Evolutionary conservation across 2,797 vertebrate genomes (phyloP).

Genomic region (Pygocentrus nattereri): DNA sequence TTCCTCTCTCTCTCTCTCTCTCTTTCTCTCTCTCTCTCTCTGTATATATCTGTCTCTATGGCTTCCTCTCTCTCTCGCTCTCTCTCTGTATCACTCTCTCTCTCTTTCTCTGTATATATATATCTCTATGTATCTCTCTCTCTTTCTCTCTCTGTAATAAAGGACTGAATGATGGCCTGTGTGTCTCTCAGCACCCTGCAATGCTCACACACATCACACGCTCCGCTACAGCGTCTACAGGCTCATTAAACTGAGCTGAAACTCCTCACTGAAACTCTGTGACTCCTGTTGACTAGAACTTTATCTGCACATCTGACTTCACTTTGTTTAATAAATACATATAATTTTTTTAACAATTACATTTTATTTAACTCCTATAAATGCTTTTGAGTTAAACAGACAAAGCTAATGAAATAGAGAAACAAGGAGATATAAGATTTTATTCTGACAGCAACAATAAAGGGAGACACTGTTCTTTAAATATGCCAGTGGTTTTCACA

Average conservation of each 20-base stretch:
- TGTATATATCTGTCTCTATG: background rate
- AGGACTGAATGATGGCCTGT: conserved; percentile 55
- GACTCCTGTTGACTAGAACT: conserved; percentile 14
- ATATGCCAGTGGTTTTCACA: too few relatives aligned
- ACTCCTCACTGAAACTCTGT: background rate
- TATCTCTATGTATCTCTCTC: background rate
- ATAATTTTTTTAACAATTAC: too few relatives aligned
- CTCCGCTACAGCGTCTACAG: conserved; percentile 44
- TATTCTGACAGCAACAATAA: too few relatives aligned
- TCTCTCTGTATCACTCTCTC: conserved; percentile 32
- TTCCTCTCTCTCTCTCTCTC: background rate
- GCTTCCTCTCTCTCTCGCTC: background rate
- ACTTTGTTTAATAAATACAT: too few relatives aligned
- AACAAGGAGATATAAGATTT: too few relatives aligned
- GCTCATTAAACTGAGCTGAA: conserved; percentile 32
- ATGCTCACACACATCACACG: conserved; percentile 67
- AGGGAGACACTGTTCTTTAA: too few relatives aligned
- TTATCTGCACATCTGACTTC: background rate
- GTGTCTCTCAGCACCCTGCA: conserved; percentile 78
- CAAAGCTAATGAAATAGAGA: too few relatives aligned
- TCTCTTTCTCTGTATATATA: background rate
- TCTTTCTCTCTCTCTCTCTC: background rate
- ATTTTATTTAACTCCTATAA: too few relatives aligned
- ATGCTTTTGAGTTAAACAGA: too few relatives aligned
- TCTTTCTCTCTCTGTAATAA: conserved; percentile 65